phyloP scores from a whole-genome alignment of 2,888 invertebrate species.

The Pelosia muscerda region DNA sequence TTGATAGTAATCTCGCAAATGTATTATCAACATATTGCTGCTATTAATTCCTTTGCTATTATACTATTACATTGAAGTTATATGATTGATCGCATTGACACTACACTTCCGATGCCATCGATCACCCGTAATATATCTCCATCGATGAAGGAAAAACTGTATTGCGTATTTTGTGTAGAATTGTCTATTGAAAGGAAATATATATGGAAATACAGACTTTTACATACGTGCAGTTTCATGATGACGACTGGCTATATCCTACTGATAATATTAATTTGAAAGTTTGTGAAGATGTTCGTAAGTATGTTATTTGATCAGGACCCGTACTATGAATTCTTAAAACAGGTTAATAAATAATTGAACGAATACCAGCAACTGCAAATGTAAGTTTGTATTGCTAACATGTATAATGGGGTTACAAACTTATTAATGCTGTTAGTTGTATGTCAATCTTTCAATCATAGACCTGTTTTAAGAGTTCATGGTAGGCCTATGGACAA shows the following conservation, averaged over 20 bases:
- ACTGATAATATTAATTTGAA: too few species aligned
- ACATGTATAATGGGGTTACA: too few species aligned
- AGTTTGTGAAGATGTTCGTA: too few species aligned
- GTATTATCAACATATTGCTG: background rate
- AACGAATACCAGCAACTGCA: too few species aligned
- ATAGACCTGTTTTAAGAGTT: too few species aligned
- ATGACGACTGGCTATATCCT: background rate
- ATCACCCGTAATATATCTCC: slow-evolving; percentile 34
- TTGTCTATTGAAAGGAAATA: slow-evolving; percentile 37
- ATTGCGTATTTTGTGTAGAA: slow-evolving; percentile 27
- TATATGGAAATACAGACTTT: background rate
- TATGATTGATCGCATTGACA: slow-evolving; percentile 42
- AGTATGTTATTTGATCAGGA: too few species aligned
- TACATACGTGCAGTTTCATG: background rate
- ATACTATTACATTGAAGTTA: slow-evolving; percentile 24
- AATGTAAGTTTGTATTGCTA: too few species aligned
- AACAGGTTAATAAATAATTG: too few species aligned
- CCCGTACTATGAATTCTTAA: too few species aligned
- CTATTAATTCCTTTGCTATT: slow-evolving; percentile 20
- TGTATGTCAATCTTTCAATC: too few species aligned
- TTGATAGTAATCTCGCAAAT: background rate
- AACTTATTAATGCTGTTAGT: too few species aligned
- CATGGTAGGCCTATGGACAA: too few species aligned
- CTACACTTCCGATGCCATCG: slow-evolving; percentile 31
- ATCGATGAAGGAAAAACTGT: slow-evolving; percentile 33